Base-by-base conservation (phyloP, 2,888 invertebrate species). In the Crepidodera aurea region DNA sequence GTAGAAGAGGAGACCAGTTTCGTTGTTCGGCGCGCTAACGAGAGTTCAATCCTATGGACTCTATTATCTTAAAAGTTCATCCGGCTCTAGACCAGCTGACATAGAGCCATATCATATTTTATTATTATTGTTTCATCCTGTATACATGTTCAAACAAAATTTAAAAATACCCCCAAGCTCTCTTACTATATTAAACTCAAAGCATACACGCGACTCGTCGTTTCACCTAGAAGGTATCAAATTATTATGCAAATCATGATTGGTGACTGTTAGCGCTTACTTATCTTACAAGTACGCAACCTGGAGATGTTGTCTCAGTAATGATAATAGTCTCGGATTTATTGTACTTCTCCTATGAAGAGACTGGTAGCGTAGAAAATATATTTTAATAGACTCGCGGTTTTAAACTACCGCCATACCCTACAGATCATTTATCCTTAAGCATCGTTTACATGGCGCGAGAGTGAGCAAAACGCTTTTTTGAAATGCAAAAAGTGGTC, bases 191-290 rank as follows among this genome's bases (percentile, higher is more conserved):
- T 65, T 65, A 65, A 61, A 55, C 51, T 42, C 15, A 13, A 12
- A 34, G 34, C 34, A 34, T 2, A 34, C 34, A 34, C 34, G 34
- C 12, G 34, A 12, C 12, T 34, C 10, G 13, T 34, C 13, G 42
- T 54, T 58, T 54, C 54, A 32, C 55, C 34, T 46, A 34, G 51
- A 40, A 54, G 51, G 58, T 51, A 65, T 61, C 61, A 61, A 58
- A 65, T 62, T 61, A 62, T 65, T 59, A 65, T 60, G 65, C 65
- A 65, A 61, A 64, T 64, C 57, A 34, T 50, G 51, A 59, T 29
- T 22, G 59, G 50, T 48, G 48, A 42, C 46, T 59, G 50, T 56
- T 57, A 62, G 56, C 57, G 62, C 57, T 57, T 37, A 25, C 42
- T 59, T 59, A 59, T 59, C 59, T 59, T 51, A 22, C 19, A 29